phyloP scores from a whole-genome alignment of 2,888 invertebrate genomes.

The Sialis lutaria region DNA sequence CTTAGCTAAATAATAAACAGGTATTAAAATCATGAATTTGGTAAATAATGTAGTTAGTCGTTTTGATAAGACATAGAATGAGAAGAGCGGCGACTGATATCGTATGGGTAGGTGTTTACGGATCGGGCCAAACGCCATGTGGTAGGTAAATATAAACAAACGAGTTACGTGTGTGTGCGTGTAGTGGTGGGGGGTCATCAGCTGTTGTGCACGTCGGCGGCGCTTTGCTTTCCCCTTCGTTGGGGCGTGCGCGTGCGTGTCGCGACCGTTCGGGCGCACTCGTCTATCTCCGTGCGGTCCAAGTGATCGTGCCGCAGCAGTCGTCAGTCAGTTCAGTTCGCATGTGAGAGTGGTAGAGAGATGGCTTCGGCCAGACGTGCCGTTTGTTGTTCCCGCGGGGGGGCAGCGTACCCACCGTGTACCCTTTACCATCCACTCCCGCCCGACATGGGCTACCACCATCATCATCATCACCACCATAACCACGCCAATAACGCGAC shows the following conservation, averaged over 20 bases:
- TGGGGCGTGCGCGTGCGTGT: constrained; percentile 4
- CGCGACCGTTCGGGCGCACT: neutral
- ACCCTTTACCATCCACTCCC: constrained; percentile 4
- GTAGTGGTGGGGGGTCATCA: constrained; percentile 2
- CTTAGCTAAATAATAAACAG: too few relatives aligned
- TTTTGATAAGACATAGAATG: too few relatives aligned
- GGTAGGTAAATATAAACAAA: constrained; percentile 30
- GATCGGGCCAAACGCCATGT: constrained; percentile 26
- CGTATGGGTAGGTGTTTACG: constrained; percentile 14
- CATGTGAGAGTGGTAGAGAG: constrained; percentile 2
- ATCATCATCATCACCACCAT: constrained; percentile 1
- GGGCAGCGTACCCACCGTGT: constrained; percentile 10
- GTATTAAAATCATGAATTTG: too few relatives aligned
- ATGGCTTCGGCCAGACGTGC: constrained; percentile 20
- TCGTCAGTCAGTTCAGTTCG: neutral
- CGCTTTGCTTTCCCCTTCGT: constrained; percentile 4
- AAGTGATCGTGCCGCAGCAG: neutral
- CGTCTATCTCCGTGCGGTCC: neutral
- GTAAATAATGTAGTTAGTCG: too few relatives aligned
- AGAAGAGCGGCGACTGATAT: constrained; percentile 10
- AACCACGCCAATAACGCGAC: constrained; percentile 6
- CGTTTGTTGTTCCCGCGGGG: constrained; percentile 28
- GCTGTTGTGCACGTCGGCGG: constrained; percentile 8
- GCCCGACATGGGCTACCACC: neutral
- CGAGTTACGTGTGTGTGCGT: constrained; percentile 23